These are phyloP conservation scores for Callaeas wilsoni DNA, from an alignment of 2,113 vertebrate genomes.

Conservation along the genomic window DNA sequence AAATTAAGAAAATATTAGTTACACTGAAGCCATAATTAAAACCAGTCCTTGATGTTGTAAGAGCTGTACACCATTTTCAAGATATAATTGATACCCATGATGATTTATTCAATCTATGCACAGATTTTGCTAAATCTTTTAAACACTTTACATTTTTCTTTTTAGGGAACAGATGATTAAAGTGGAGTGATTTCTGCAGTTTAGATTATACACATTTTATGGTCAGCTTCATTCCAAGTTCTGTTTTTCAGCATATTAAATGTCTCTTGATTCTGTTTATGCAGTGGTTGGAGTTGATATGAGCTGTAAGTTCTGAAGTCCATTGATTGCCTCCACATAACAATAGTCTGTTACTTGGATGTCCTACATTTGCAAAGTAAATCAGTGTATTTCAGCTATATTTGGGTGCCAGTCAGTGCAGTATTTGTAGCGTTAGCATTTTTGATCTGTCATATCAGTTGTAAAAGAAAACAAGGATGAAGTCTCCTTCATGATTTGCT, in stretches of 20 bases:
- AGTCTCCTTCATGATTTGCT: background rate
- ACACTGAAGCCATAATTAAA: background rate
- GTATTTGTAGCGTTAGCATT: background rate
- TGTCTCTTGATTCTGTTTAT: background rate
- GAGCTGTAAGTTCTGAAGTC: background rate
- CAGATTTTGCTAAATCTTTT: constrained; percentile 10
- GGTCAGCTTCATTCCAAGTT: background rate
- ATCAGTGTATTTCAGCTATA: background rate
- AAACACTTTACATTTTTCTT: constrained; percentile 5
- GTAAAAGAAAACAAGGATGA: constrained; percentile 24
- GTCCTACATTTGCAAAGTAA: background rate
- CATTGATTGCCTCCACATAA: background rate
- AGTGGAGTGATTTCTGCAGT: background rate
- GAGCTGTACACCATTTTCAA: background rate
- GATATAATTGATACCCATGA: background rate
- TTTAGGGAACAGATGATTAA: background rate
- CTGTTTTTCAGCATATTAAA: background rate
- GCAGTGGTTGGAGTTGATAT: background rate
- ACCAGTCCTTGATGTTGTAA: background rate
- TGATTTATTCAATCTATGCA: background rate
- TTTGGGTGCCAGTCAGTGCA: background rate
- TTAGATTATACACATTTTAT: background rate
- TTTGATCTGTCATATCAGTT: background rate
- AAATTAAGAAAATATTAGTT: constrained; percentile 27
- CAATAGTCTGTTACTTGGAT: background rate